Conservation (phyloP, 2,888 invertebrate species). For the Folsomia manolachei region DNA sequence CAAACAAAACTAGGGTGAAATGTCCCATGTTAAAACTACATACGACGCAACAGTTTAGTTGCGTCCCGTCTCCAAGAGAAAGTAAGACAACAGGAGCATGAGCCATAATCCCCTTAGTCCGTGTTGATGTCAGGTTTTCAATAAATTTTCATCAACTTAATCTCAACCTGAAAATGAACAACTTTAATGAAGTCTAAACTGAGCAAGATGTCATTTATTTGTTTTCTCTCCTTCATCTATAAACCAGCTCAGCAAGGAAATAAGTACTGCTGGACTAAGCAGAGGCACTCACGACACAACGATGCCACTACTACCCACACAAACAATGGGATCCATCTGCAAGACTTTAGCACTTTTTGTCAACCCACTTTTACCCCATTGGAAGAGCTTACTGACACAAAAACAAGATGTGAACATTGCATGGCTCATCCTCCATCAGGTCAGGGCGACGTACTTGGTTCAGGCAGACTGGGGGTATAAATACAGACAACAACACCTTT, state of each 20-base stretch:
- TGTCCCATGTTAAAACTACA: not conserved
- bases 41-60: not conserved
- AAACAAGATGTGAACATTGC: not conserved
- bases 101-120: conserved; percentile 20
- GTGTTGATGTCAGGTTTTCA: conserved; percentile 35
- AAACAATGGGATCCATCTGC: not conserved
- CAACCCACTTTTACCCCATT: not conserved
- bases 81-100: too few species aligned
- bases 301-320: not conserved
- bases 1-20: not conserved
- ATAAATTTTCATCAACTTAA: conserved; percentile 49
- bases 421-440: too few species aligned
- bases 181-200: conserved; percentile 29
- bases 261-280: not conserved
- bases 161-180: conserved; percentile 29
- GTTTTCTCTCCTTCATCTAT: conserved; percentile 17
- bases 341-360: not conserved
- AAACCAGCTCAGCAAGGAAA: too few species aligned
- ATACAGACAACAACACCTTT: not conserved
- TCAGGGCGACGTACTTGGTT: not conserved
- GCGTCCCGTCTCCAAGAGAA: not conserved
- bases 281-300: not conserved
- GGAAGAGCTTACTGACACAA: not conserved
- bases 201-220: conserved; percentile 28
- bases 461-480: not conserved